These are phyloP conservation scores for Motacilla tschutschensis DNA, from an alignment of 2,113 vertebrate species.

Conservation along the genomic window DNA sequence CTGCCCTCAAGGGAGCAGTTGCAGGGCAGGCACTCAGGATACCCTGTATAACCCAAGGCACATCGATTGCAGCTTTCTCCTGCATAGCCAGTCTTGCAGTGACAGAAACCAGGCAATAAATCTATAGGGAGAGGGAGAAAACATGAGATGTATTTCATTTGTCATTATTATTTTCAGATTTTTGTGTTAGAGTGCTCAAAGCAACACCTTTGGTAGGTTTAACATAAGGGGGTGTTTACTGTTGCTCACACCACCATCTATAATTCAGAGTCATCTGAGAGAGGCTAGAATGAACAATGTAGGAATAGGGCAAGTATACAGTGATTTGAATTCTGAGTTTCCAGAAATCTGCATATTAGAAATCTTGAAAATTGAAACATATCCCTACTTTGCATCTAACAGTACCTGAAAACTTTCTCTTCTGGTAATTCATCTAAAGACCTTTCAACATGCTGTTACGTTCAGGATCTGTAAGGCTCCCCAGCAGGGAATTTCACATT, in stretches of 20 bases:
- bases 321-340: background rate
- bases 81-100: constrained; percentile 87
- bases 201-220: background rate
- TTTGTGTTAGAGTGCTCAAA: background rate
- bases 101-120: constrained; percentile 85
- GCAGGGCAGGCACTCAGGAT: constrained; percentile 78
- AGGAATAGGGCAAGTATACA: background rate
- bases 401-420: background rate
- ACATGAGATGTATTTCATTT: background rate
- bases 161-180: background rate
- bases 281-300: background rate
- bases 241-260: background rate
- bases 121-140: constrained; percentile 60
- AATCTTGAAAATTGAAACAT: background rate
- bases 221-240: background rate
- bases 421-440: background rate
- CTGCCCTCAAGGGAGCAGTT: constrained; percentile 80
- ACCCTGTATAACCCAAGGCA: constrained; percentile 79
- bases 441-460: background rate
- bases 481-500: background rate
- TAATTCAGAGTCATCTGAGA: background rate
- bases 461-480: background rate
- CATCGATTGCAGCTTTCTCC: constrained; percentile 86
- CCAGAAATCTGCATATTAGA: background rate
- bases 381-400: background rate